Conservation (phyloP, 2,888 invertebrate species). For the Ypsolopha sequella region DNA sequence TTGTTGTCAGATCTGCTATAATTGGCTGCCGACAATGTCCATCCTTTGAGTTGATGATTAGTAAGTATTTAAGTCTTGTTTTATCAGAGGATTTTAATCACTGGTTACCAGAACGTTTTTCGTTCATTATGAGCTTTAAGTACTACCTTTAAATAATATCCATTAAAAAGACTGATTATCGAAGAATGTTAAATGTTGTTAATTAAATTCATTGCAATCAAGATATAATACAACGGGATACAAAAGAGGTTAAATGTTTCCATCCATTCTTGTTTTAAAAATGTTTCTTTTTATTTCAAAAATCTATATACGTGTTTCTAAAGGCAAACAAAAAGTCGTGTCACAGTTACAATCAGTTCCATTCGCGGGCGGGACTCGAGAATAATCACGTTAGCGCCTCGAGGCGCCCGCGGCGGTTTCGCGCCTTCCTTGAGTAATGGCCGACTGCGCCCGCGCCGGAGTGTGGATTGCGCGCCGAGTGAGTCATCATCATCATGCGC, state of each 20-base stretch:
- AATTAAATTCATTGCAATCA: too few relatives aligned
- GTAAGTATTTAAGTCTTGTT: not conserved
- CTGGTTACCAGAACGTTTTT: too few relatives aligned
- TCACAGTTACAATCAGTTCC: not conserved
- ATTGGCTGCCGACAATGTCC: not conserved
- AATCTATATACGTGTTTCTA: too few relatives aligned
- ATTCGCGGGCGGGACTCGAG: not conserved
- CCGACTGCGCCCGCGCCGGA: not conserved
- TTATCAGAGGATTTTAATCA: too few relatives aligned
- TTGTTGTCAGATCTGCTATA: constrained; percentile 1
- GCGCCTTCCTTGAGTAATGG: constrained; percentile 6
- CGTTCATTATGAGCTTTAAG: too few relatives aligned
- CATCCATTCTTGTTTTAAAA: too few relatives aligned
- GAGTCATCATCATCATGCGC: constrained; percentile 19
- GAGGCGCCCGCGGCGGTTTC: constrained; percentile 2
- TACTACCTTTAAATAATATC: too few relatives aligned
- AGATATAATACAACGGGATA: not conserved
- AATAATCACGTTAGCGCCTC: constrained; percentile 5
- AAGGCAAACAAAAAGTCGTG: not conserved
- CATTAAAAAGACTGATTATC: too few relatives aligned
- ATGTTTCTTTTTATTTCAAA: too few relatives aligned
- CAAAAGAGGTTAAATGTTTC: not conserved
- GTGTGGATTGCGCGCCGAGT: constrained; percentile 22
- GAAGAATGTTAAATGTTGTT: too few relatives aligned
- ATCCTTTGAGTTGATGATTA: constrained; percentile 1